Evolutionary conservation across 2,888 invertebrate species (phyloP).

Genomic region (Lepidocyrtoides sp.): DNA sequence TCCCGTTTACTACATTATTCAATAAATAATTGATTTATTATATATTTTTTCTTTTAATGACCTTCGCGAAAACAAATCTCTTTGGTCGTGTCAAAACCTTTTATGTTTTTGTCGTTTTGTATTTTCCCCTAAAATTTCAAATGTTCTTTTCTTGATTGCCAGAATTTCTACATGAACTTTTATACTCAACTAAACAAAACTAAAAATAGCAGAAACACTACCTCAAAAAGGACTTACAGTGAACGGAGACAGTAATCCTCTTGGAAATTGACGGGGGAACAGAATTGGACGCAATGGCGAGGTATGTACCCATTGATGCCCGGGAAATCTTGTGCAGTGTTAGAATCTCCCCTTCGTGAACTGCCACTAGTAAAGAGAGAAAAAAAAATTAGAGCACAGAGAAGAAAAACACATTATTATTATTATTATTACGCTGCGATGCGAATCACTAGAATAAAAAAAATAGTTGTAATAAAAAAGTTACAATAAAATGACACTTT

Average conservation of each 20-base stretch:
- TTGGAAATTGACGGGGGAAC: slow-evolving; percentile 96
- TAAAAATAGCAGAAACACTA: too few relatives aligned
- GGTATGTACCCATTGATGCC: slow-evolving; percentile 96
- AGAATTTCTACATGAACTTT: neutral
- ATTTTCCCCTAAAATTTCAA: too few relatives aligned
- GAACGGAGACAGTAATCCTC: slow-evolving; percentile 90
- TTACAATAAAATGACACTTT: slow-evolving; percentile 55
- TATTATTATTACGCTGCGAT: neutral
- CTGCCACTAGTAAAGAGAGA: slow-evolving; percentile 88
- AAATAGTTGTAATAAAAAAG: slow-evolving; percentile 9
- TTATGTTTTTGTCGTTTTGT: neutral
- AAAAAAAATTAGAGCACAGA: slow-evolving; percentile 86
- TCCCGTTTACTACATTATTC: slow-evolving; percentile 3
- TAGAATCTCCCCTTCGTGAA: slow-evolving; percentile 92
- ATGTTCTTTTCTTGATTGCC: slow-evolving; percentile 1
- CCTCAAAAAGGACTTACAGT: slow-evolving; percentile 91
- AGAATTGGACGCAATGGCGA: slow-evolving; percentile 96
- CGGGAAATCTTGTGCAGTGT: slow-evolving; percentile 93
- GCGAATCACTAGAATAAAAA: neutral
- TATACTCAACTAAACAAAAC: neutral
- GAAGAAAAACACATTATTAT: neutral
- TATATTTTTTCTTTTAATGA: slow-evolving; percentile 35
- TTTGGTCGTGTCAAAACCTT: slow-evolving; percentile 33
- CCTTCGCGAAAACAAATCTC: slow-evolving; percentile 3
- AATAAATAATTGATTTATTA: slow-evolving; percentile 49